These are phyloP conservation scores for Pachypsylla venusta DNA, from an alignment of 1,140 invertebrate species.

Conservation along the genomic window DNA sequence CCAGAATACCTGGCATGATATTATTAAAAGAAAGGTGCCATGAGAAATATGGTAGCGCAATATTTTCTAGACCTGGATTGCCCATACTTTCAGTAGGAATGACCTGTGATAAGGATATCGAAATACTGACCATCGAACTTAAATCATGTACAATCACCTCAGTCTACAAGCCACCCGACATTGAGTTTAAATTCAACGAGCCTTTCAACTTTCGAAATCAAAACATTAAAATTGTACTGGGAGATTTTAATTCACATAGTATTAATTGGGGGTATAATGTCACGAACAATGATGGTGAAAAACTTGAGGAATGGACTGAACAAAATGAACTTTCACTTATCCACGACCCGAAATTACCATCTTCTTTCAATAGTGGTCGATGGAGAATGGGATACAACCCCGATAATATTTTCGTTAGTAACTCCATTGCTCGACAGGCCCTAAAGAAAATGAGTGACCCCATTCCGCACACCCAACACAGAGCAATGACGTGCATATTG, in stretches of 20 bases:
- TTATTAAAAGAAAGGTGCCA: neutral
- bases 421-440: neutral
- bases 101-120: neutral
- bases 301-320: constrained; percentile 8
- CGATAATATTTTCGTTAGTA: neutral
- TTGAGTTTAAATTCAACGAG: neutral
- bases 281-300: constrained; percentile 7
- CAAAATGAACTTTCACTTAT: neutral
- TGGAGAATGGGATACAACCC: constrained; percentile 7
- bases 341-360: constrained; percentile 4
- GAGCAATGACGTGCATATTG: constrained; percentile 9
- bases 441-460: constrained; percentile 4
- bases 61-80: neutral
- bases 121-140: constrained; percentile 11
- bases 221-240: constrained; percentile 8
- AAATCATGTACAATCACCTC: constrained; percentile 4
- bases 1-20: constrained; percentile 13
- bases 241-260: too few species aligned
- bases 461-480: constrained; percentile 7
- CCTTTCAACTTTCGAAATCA: constrained; percentile 8
- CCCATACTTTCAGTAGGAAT: neutral
- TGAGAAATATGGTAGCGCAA: constrained; percentile 12
- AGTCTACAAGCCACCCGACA: neutral
- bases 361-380: constrained; percentile 11
- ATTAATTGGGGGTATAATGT: constrained; percentile 7